Evolutionary conservation across 2,797 vertebrate species (phyloP).

Genomic region (Phrynocephalus guinanensis): DNA sequence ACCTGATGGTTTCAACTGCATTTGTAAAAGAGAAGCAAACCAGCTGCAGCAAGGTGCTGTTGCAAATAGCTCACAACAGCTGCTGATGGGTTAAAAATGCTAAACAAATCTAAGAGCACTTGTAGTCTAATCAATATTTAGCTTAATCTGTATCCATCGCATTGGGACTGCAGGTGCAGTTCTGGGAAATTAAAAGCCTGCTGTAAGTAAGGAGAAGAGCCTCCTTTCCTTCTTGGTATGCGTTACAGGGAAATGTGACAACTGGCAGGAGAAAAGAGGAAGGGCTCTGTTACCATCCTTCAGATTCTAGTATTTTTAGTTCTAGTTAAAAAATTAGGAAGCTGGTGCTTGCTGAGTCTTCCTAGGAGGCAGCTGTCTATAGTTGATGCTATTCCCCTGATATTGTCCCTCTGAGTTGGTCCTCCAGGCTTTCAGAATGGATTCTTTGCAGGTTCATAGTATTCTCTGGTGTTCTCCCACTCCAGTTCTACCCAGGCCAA

Average conservation of each 20-base stretch:
- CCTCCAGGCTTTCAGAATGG: too few relatives aligned
- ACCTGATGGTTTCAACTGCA: background rate
- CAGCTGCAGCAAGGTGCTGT: background rate
- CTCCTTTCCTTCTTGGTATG: background rate
- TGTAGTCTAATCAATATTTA: background rate
- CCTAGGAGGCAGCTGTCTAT: too few relatives aligned
- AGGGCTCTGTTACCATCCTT: background rate
- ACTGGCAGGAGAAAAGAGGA: conserved; percentile 9
- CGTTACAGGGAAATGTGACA: conserved; percentile 24
- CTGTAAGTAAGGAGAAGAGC: conserved; percentile 26
- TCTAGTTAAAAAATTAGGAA: too few relatives aligned
- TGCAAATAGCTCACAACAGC: background rate
- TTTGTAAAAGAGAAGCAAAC: background rate
- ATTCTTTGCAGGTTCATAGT: too few relatives aligned
- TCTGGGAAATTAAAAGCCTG: conserved; percentile 17
- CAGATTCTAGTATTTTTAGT: background rate
- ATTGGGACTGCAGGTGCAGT: conserved; percentile 26
- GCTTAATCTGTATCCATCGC: conserved; percentile 24
- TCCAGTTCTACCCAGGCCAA: too few relatives aligned
- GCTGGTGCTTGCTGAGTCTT: too few relatives aligned
- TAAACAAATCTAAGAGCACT: background rate
- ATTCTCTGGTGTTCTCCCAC: too few relatives aligned
- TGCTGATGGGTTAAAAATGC: conserved; percentile 5
- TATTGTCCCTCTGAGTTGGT: too few relatives aligned
- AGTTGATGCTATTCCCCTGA: too few relatives aligned